phyloP scores from a whole-genome alignment of 2,888 invertebrate species.

The Prenolepis imparis region DNA sequence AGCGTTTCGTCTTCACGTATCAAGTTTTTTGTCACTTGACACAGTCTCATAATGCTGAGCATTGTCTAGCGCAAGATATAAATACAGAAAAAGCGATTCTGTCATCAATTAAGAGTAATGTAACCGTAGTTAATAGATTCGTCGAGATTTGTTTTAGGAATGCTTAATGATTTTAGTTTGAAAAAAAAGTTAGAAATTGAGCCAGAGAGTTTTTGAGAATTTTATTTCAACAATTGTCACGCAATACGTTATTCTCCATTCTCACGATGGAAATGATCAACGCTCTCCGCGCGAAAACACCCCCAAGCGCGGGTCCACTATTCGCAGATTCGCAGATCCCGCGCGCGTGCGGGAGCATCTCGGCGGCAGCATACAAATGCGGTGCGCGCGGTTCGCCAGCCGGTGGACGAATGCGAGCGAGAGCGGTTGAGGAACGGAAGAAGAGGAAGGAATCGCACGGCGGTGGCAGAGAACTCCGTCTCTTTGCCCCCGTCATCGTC shows the following conservation, averaged over 20 bases:
- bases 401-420: slow-evolving; percentile 74
- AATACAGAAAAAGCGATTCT: background rate
- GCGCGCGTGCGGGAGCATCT: slow-evolving; percentile 62
- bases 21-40: background rate
- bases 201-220: background rate
- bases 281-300: slow-evolving; percentile 9
- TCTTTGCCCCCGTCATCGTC: slow-evolving; percentile 55
- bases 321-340: background rate
- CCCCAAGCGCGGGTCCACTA: background rate
- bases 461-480: slow-evolving; percentile 57
- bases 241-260: background rate
- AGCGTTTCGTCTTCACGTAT: background rate
- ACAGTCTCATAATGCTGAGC: background rate
- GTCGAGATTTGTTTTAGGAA: background rate
- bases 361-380: slow-evolving; percentile 53
- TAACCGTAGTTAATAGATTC: background rate
- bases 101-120: background rate
- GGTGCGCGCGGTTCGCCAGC: slow-evolving; percentile 69
- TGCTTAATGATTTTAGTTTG: background rate
- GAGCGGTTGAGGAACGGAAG: slow-evolving; percentile 66
- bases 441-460: slow-evolving; percentile 54
- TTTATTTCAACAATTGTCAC: background rate
- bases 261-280: slow-evolving; percentile 1
- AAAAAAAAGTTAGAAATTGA: background rate
- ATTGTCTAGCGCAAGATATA: background rate